A percentile compares a stretch with the other conserved stretches of the same genome.
Conservation (phyloP, 2,888 invertebrate species). For the Hypena proboscidalis region DNA sequence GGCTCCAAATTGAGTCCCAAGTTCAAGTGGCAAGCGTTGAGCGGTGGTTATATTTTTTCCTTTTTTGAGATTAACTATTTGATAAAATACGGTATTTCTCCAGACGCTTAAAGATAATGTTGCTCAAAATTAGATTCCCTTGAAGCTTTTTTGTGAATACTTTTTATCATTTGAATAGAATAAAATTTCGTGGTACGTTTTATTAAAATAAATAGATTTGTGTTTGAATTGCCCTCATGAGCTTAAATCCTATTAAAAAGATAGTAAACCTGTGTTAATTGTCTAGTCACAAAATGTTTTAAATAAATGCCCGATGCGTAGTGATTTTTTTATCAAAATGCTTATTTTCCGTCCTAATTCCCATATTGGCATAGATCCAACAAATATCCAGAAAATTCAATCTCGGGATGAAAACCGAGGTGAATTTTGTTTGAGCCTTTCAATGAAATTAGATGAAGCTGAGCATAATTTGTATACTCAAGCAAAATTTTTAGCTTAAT, state of each 20-base stretch:
- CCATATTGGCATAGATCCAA: constrained; percentile 44
- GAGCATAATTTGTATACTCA: no score
- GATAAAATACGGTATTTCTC: neutral
- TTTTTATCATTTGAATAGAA: no score
- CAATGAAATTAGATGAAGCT: constrained; percentile 9
- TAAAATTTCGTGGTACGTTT: no score
- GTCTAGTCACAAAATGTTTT: constrained; percentile 27
- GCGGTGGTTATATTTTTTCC: constrained; percentile 16
- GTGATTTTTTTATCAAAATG: constrained; percentile 18
- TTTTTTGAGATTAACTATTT: constrained; percentile 11
- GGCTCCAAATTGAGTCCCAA: constrained; percentile 26
- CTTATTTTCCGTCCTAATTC: constrained; percentile 27
- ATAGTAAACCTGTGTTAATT: constrained; percentile 19
- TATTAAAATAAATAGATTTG: no score
- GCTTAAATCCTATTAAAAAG: no score
- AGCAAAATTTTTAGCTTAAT: no score
- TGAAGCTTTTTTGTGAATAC: no score
- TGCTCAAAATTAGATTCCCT: neutral
- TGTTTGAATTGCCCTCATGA: no score
- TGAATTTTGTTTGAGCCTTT: constrained; percentile 21
- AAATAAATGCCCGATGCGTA: constrained; percentile 17
- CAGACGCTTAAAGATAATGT: neutral
- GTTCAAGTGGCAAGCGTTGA: constrained; percentile 18
- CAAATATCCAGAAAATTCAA: constrained; percentile 47
- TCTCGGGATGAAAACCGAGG: constrained; percentile 23